Evolutionary conservation across 2,888 invertebrate genomes (phyloP).

Genomic region (Bellardia bayeri): DNA sequence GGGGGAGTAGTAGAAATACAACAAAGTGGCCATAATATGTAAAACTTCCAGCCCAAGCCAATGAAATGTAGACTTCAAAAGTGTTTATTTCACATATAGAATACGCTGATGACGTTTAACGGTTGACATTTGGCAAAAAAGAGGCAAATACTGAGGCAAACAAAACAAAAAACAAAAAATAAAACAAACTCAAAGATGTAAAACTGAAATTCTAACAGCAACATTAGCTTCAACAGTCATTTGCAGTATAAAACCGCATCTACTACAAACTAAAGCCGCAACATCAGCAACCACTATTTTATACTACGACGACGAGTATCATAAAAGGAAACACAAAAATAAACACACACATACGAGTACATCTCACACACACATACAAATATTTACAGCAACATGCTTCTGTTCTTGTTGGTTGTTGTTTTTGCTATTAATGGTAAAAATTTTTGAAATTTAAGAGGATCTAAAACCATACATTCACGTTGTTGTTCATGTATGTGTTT

Average conservation of each 20-base stretch:
- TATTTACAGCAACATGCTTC: not conserved
- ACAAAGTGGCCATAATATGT: slow-evolving; percentile 40
- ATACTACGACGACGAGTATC: not conserved
- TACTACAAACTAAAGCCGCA: slow-evolving; percentile 68
- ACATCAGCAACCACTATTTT: slow-evolving; percentile 68
- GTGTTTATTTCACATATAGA: slow-evolving; percentile 26
- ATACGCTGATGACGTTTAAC: slow-evolving; percentile 66
- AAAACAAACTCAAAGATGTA: slow-evolving; percentile 55
- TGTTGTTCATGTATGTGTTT: slow-evolving; percentile 9
- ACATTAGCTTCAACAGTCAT: slow-evolving; percentile 71
- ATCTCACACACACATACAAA: not conserved
- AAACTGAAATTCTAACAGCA: slow-evolving; percentile 63
- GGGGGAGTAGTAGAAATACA: not conserved
- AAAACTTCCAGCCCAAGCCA: slow-evolving; percentile 31
- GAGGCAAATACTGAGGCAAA: not conserved
- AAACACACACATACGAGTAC: not conserved
- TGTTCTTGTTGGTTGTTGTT: slow-evolving; percentile 11
- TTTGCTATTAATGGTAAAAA: slow-evolving; percentile 42
- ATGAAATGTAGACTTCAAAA: not conserved
- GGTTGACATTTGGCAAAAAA: slow-evolving; percentile 62
- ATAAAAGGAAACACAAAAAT: slow-evolving; percentile 26
- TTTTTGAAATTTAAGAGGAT: slow-evolving; percentile 65
- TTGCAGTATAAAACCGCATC: slow-evolving; percentile 70
- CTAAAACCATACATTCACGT: slow-evolving; percentile 30
- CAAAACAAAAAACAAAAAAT: slow-evolving; percentile 1